Conservation (phyloP, 1,140 invertebrate species). For the Aphaenogaster ashmeadi region DNA sequence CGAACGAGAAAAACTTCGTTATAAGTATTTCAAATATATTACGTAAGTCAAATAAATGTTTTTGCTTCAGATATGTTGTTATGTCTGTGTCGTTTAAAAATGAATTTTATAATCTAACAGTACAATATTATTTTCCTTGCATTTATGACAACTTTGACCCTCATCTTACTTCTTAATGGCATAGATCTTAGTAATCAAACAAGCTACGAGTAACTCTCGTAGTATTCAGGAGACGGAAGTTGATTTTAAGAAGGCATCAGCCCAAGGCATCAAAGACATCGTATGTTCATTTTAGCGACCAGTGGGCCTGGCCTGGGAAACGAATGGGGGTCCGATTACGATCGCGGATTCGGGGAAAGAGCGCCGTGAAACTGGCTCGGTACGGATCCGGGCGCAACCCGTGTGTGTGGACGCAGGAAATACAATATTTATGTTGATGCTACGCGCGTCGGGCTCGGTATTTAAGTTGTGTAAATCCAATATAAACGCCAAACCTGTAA, state of each 20-base stretch:
- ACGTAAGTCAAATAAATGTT: conserved; percentile 8
- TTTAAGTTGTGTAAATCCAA: conserved; percentile 86
- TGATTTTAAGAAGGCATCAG: conserved; percentile 37
- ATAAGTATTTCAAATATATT: conserved; percentile 17
- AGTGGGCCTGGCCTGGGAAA: not conserved
- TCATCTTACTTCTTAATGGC: not conserved
- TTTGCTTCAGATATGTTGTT: not conserved
- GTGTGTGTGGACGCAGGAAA: conserved; percentile 74
- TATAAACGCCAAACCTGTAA: conserved; percentile 85
- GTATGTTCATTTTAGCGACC: conserved; percentile 29
- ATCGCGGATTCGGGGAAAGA: conserved; percentile 51
- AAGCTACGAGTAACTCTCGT: not conserved
- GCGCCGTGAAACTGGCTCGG: conserved; percentile 52
- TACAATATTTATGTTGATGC: conserved; percentile 85
- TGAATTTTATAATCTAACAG: conserved; percentile 11
- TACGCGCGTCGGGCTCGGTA: conserved; percentile 80
- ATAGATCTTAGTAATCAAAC: not conserved
- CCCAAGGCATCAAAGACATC: conserved; percentile 9
- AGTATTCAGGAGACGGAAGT: conserved; percentile 46
- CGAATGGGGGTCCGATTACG: conserved; percentile 40
- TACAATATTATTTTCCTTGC: not conserved
- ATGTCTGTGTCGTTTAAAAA: not conserved
- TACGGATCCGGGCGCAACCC: conserved; percentile 35
- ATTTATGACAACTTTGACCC: not conserved
- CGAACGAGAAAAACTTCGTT: conserved; percentile 4